Evolutionary conservation across 2,888 invertebrate genomes (phyloP).

Genomic region (Halocaridina rubra): DNA sequence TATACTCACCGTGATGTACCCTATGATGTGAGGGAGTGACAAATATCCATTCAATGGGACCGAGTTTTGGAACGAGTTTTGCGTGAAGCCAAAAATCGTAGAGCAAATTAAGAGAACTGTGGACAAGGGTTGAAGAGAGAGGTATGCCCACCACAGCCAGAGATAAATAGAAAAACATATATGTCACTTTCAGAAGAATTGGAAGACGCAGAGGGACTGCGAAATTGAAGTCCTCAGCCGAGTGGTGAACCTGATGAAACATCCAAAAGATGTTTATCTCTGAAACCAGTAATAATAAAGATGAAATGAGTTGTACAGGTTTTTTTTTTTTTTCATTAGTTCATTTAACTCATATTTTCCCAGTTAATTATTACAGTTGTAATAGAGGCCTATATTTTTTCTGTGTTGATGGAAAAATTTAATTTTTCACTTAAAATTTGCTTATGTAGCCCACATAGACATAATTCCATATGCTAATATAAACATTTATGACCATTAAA

Average conservation of each 20-base stretch:
- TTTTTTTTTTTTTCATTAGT: too few species aligned
- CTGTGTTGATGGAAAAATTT: too few species aligned
- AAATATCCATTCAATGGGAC: slow-evolving; percentile 86
- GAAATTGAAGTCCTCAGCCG: background rate
- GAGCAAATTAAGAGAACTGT: slow-evolving; percentile 87
- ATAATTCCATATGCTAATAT: too few species aligned
- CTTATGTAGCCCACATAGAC: too few species aligned
- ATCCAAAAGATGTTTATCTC: background rate
- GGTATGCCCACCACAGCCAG: slow-evolving; percentile 78
- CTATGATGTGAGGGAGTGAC: slow-evolving; percentile 92
- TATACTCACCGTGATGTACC: slow-evolving; percentile 78
- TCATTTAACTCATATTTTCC: too few species aligned
- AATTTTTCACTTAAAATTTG: too few species aligned
- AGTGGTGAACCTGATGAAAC: background rate
- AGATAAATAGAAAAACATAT: slow-evolving; percentile 66
- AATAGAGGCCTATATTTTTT: too few species aligned
- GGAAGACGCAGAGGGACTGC: background rate
- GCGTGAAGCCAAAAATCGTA: slow-evolving; percentile 97
- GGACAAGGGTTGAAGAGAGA: slow-evolving; percentile 82
- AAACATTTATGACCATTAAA: too few species aligned
- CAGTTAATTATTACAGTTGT: too few species aligned
- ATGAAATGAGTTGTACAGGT: too few species aligned
- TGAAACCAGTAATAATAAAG: too few species aligned
- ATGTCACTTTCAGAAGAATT: background rate
- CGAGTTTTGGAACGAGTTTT: slow-evolving; percentile 81